Evolutionary conservation across 2,113 vertebrate species (phyloP), one percentile per base, ranked within the genome.

Genomic region (Thomomys bottae): DNA sequence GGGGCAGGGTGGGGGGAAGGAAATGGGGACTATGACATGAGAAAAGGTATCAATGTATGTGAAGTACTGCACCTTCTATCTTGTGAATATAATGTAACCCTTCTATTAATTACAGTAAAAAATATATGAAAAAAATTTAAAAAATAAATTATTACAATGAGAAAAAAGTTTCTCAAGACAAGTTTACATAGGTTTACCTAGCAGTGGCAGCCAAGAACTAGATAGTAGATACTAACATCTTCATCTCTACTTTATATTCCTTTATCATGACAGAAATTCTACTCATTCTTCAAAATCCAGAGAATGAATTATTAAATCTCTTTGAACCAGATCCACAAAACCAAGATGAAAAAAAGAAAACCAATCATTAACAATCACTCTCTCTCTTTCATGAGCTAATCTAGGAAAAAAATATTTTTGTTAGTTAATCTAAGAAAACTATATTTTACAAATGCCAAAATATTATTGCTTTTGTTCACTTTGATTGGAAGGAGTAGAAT

Each of bases 241-340:
- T 87, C 49, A 72, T 40, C 2, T 84, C 79, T 68, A 32, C 83
- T 93, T 81, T 89, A 68, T 82, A 26, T 85, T 89, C 2, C 34
- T 3, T 85, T 67, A 85, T 71, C 12, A 57, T 18, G 0, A 26
- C 20, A 40, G 24, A 82, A 92, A 85, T 49, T 73, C 11, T 3
- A 89, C 45, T 18, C 38, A 32, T 88, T 87, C 49, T 71, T 92
- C 66, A 49, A 84, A 9, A 11, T 70, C 87, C 34, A 80, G 30
- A 81, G 30, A 87, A 94, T 91, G 66, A 90, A 63, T 90, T 83
- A 49, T 92, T 92, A 82, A 34, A 68, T 83, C 23, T 90, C n/a
- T 82, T 59, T 84, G 28, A 89, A 40, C 2, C 17, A 10, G 54
- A 67, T 59, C 11, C 67, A 9, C 38, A 40, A 84, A 91, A 66